Percentiles rank a stretch among this genome's conserved stretches.
phyloP scores from a whole-genome alignment of 1,140 invertebrate genomes.

The Heliothis subflexa region DNA sequence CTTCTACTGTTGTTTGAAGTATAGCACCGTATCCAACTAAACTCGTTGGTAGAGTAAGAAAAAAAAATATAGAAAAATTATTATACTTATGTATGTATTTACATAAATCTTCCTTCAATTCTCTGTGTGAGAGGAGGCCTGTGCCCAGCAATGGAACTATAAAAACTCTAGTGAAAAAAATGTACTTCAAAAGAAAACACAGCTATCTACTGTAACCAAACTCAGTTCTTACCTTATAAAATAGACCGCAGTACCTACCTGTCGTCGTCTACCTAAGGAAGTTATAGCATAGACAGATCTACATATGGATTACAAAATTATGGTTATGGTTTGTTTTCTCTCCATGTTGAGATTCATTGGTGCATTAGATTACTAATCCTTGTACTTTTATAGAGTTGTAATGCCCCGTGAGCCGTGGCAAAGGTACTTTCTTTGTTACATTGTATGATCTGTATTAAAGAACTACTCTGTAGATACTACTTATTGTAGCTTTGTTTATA shows the following conservation, averaged over 20 bases:
- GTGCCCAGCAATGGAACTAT: too few relatives aligned
- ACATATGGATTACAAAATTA: background rate
- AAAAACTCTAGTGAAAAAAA: too few relatives aligned
- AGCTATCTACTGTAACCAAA: background rate
- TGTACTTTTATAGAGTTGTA: conserved; percentile 29
- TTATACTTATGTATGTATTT: too few relatives aligned
- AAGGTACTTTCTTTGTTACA: conserved; percentile 34
- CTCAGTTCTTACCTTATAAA: background rate
- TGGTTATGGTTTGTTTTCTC: conserved; percentile 8
- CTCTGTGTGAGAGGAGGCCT: too few relatives aligned
- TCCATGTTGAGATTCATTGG: conserved; percentile 23
- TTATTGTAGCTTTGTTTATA: background rate
- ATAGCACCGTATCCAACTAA: background rate
- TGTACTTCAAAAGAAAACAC: too few relatives aligned
- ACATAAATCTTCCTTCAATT: too few relatives aligned
- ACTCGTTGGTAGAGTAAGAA: too few relatives aligned
- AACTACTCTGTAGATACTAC: background rate
- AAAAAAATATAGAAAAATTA: too few relatives aligned
- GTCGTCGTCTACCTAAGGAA: background rate
- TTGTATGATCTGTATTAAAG: background rate
- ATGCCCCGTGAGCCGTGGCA: background rate
- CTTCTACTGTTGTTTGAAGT: conserved; percentile 2
- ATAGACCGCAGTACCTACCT: background rate
- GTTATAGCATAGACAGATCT: background rate
- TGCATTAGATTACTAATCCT: conserved; percentile 27